A percentile compares a stretch with the other conserved stretches of the same genome.
Evolutionary conservation across 2,888 invertebrate genomes (phyloP).

Genomic region (Drosophila robusta): DNA sequence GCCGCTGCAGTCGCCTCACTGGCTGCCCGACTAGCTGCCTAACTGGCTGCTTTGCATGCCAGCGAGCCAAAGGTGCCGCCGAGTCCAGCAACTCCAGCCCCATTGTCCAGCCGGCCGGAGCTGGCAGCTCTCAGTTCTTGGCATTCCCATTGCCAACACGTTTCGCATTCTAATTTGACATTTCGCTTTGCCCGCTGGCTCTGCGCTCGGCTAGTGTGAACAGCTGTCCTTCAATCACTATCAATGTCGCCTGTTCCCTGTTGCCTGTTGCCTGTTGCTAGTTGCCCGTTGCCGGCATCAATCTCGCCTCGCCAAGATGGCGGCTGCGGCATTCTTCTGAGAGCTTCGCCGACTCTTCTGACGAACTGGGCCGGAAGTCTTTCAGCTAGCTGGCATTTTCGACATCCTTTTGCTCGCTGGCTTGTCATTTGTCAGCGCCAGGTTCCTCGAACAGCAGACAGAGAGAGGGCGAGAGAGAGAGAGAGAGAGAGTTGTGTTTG

Average conservation of each 20-base stretch:
- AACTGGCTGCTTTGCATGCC: constrained; percentile 74
- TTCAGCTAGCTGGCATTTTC: constrained; percentile 37
- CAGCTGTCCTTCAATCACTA: constrained; percentile 82
- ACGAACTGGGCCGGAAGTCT: constrained; percentile 78
- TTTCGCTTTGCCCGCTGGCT: constrained; percentile 52
- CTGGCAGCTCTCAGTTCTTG: constrained; percentile 14
- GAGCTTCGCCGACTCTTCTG: constrained; percentile 70
- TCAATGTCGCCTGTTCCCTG: constrained; percentile 58
- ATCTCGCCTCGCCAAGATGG: constrained; percentile 72
- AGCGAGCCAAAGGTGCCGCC: constrained; percentile 77
- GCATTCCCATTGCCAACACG: constrained; percentile 74
- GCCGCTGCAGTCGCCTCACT: constrained; percentile 43
- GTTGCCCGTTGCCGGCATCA: constrained; percentile 63
- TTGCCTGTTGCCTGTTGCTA: constrained; percentile 41
- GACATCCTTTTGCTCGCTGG: constrained; percentile 44
- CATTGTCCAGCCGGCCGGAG: constrained; percentile 61
- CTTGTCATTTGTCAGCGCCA: constrained; percentile 75
- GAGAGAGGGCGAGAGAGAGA: constrained; percentile 29
- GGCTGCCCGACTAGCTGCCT: constrained; percentile 35
- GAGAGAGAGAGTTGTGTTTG: constrained; percentile 21
- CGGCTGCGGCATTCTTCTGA: constrained; percentile 52
- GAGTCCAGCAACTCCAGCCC: constrained; percentile 46
- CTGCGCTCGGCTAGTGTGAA: constrained; percentile 68
- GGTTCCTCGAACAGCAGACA: constrained; percentile 62
- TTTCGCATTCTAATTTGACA: constrained; percentile 84